Conservation (phyloP, 1,140 invertebrate genomes). For the Drosophila auraria region DNA sequence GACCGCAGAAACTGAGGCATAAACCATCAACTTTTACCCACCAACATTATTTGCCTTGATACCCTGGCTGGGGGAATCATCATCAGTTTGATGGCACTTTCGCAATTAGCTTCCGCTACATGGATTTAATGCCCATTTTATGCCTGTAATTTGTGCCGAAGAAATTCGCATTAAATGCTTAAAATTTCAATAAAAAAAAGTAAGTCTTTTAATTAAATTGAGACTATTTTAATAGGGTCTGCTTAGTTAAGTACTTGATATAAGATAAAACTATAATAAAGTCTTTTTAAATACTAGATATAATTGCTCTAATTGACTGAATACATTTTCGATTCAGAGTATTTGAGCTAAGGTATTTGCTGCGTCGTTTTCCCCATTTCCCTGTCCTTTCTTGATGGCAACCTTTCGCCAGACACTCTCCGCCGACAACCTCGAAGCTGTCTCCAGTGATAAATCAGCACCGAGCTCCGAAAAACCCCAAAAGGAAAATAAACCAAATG, state of each 20-base stretch:
- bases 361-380: not conserved
- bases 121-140: not conserved
- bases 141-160: not conserved
- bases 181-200: no score
- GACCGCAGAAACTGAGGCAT: slow-evolving; percentile 37
- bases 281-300: no score
- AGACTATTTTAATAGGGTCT: no score
- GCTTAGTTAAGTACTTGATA: no score
- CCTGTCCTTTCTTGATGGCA: slow-evolving; percentile 39
- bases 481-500: slow-evolving; percentile 36
- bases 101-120: not conserved
- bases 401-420: slow-evolving; percentile 68
- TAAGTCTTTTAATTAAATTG: no score
- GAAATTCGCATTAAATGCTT: not conserved
- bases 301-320: no score
- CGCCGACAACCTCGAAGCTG: slow-evolving; percentile 29
- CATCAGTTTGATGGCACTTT: not conserved
- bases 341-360: not conserved
- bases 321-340: not conserved
- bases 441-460: slow-evolving; percentile 70
- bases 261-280: no score
- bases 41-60: slow-evolving; percentile 64
- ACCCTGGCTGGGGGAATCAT: slow-evolving; percentile 15
- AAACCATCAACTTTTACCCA: slow-evolving; percentile 62
- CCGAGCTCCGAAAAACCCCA: slow-evolving; percentile 16